Percentiles rank a stretch among this genome's conserved stretches.
Evolutionary conservation across 2,113 vertebrate genomes (phyloP).

Genomic region (Lota lota): DNA sequence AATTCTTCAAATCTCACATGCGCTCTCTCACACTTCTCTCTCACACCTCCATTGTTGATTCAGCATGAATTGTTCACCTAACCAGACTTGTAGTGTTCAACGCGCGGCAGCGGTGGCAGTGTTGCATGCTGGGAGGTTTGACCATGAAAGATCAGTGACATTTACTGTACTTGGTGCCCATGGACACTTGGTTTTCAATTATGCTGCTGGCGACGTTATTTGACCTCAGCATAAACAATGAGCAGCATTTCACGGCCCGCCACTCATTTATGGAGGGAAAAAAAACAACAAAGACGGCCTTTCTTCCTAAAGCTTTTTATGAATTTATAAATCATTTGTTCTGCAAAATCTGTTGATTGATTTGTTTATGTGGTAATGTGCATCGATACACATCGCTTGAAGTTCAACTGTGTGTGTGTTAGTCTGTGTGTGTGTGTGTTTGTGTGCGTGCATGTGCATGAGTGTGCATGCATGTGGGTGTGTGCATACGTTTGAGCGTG

Average conservation of each 20-base stretch:
- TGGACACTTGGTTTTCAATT: conserved; percentile 66
- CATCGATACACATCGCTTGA: not conserved
- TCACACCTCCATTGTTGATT: not conserved
- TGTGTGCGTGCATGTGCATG: too few species aligned
- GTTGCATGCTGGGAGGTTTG: conserved; percentile 39
- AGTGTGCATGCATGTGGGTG: not conserved
- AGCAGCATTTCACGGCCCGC: conserved; percentile 18
- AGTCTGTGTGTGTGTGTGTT: too few species aligned
- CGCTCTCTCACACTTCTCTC: not conserved
- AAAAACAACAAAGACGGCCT: not conserved
- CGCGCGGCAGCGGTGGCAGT: conserved; percentile 5
- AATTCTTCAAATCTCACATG: not conserved
- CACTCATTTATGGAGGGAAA: conserved; percentile 17
- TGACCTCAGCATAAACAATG: conserved; percentile 57
- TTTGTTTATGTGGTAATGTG: not conserved
- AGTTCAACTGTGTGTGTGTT: too few species aligned
- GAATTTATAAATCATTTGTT: conserved; percentile 12
- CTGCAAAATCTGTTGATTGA: not conserved
- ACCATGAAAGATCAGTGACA: conserved; percentile 51
- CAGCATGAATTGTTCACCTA: not conserved
- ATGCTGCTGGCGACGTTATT: conserved; percentile 65
- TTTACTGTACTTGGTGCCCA: conserved; percentile 60
- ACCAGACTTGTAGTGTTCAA: not conserved
- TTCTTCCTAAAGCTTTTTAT: not conserved
- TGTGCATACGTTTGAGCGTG: not conserved